These are phyloP conservation scores for Acromyrmex heyeri DNA, from an alignment of 1,140 invertebrate species.

Conservation along the genomic window DNA sequence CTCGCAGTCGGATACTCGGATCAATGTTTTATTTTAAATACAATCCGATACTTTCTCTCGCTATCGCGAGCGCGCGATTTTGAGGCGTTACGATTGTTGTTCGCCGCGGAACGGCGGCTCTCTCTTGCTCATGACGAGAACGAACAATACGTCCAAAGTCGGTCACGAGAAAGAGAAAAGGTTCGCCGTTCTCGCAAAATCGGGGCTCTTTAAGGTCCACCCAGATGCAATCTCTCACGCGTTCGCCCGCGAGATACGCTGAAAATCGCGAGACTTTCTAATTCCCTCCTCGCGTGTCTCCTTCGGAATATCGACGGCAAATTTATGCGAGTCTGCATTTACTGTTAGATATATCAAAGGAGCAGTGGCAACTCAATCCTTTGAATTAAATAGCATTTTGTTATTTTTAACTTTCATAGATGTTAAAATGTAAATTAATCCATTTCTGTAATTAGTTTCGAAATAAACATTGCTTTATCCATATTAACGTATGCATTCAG, in stretches of 20 bases:
- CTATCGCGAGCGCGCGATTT: neutral
- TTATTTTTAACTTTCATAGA: too few species aligned
- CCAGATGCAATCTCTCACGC: slow-evolving; percentile 36
- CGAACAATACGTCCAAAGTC: slow-evolving; percentile 38
- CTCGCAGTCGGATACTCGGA: neutral
- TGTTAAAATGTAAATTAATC: too few species aligned
- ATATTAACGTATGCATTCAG: too few species aligned
- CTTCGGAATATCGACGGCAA: slow-evolving; percentile 8
- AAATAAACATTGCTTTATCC: too few species aligned
- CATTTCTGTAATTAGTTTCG: neutral
- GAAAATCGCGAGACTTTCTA: slow-evolving; percentile 50
- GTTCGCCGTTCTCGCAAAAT: slow-evolving; percentile 34
- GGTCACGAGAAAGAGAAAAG: slow-evolving; percentile 47
- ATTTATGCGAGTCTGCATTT: slow-evolving; percentile 3
- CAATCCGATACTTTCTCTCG: slow-evolving; percentile 11
- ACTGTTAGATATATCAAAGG: too few species aligned
- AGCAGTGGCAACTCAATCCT: too few species aligned
- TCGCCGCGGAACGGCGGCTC: neutral
- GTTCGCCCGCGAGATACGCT: slow-evolving; percentile 13
- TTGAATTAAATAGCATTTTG: too few species aligned
- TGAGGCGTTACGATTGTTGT: slow-evolving; percentile 7
- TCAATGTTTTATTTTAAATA: slow-evolving; percentile 26
- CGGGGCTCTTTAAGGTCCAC: slow-evolving; percentile 13
- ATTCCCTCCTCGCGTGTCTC: neutral
- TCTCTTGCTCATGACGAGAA: neutral